Evolutionary conservation across 2,113 vertebrate species (phyloP).

Genomic region (Hydrolagus affinis): DNA sequence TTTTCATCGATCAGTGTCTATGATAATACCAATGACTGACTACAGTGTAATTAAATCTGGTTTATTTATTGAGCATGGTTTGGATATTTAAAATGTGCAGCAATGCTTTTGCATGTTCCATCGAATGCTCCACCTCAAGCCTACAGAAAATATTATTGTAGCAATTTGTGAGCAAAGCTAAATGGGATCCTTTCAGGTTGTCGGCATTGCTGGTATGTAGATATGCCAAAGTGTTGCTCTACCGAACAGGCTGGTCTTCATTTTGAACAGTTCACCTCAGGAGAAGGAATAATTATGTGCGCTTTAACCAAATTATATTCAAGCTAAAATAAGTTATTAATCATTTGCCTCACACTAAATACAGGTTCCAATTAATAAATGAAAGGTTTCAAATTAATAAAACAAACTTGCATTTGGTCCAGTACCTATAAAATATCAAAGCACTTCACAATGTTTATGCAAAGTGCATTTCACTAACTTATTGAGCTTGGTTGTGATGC

Average conservation of each 20-base stretch:
- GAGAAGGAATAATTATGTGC: neutral
- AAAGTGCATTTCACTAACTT: too few species aligned
- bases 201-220: neutral
- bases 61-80: neutral
- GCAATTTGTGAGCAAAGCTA: neutral
- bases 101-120: neutral
- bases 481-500: too few species aligned
- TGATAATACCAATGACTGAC: neutral
- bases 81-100: neutral
- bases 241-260: neutral
- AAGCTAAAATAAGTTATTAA: neutral
- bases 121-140: neutral
- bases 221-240: neutral
- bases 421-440: too few species aligned
- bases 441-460: too few species aligned
- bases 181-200: neutral
- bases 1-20: too few species aligned
- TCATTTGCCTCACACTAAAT: too few species aligned
- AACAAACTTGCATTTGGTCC: too few species aligned
- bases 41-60: neutral
- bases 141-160: neutral
- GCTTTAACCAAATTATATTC: neutral
- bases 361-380: too few species aligned
- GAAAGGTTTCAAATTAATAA: too few species aligned
- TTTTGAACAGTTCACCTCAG: neutral